Base-by-base conservation (phyloP, 2,797 vertebrate genomes). In the Catharus ustulatus region DNA sequence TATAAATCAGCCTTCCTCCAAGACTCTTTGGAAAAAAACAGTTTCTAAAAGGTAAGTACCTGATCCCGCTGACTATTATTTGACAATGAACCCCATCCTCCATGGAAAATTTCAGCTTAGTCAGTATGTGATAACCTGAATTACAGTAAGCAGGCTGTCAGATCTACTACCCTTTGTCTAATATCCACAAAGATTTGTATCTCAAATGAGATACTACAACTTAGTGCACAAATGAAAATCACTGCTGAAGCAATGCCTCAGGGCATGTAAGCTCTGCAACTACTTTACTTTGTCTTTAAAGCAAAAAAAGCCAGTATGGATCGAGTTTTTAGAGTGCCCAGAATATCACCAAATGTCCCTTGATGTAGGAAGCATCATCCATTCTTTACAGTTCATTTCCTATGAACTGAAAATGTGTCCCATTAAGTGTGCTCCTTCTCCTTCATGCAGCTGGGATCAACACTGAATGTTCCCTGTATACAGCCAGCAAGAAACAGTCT, bases 351-450 rank as follows among this genome's bases (percentile, higher is more conserved):
- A 93, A 93, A 90, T 51, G 40, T 90, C 40, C 86, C 66, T 82
- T 83, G 30, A 77, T 84, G 51, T 68, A 76, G 58, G 55, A 84
- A 72, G n/a, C 38, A 77, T 84, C 72, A 90, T 86, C 67, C 23
- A 79, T 77, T 88, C 81, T 93, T 94, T 94, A 79, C 87, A 91
- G 80, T 85, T 93, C 43, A 84, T 92, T 93, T 94, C 84, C 48
- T 81, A 43, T 23, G 22, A 55, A 72, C 42, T 75, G 61, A 91
- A 88, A 92, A 42, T 78, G 11, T 66, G 22, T 81, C 30, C 38
- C 12, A 52, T 67, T 80, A 68, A 49, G 18, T 32, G 24, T 46
- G 5, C 9, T 74, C 13, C 26, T 87, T 87, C 32, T 89, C 16
- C 49, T 91, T 72, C 46, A 45, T 78, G 11, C 43, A 52, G 21